phyloP scores from a whole-genome alignment of 2,888 invertebrate genomes.

The Toxonevra muliebris region DNA sequence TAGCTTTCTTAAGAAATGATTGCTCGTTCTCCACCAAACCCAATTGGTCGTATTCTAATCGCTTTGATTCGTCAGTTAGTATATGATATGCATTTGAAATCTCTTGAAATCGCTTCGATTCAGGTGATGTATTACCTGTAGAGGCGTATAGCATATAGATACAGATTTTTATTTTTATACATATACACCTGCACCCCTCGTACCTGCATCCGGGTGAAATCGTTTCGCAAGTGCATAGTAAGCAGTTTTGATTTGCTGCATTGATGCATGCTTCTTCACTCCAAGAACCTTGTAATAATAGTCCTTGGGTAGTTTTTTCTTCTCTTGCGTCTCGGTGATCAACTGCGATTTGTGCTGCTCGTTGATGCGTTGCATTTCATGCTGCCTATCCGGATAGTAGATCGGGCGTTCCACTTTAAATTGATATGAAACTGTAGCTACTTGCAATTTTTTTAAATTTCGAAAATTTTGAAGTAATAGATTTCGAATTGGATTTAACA shows the following conservation, averaged over 20 bases:
- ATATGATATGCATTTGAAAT: conserved; percentile 99
- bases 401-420: conserved; percentile 48
- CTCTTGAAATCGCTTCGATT: conserved; percentile 72
- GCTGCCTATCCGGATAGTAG: conserved; percentile 56
- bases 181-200: conserved; percentile 20
- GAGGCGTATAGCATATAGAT: not conserved
- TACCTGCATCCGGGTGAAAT: conserved; percentile 58
- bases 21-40: conserved; percentile 52
- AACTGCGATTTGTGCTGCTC: conserved; percentile 39
- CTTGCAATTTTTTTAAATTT: conserved; percentile 32
- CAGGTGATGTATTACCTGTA: conserved; percentile 38
- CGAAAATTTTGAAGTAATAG: conserved; percentile 42
- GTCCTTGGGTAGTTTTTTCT: conserved; percentile 51
- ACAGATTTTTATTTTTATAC: no score
- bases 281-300: conserved; percentile 60
- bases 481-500: conserved; percentile 45
- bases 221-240: conserved; percentile 61
- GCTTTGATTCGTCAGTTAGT: conserved; percentile 80
- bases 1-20: conserved; percentile 46
- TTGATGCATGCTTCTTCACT: conserved; percentile 48
- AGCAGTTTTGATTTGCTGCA: conserved; percentile 58
- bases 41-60: conserved; percentile 68
- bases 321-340: conserved; percentile 37
- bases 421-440: conserved; percentile 45
- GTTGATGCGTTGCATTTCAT: conserved; percentile 47